Conservation (phyloP, 1,140 invertebrate genomes). For the Papilio glaucus region DNA sequence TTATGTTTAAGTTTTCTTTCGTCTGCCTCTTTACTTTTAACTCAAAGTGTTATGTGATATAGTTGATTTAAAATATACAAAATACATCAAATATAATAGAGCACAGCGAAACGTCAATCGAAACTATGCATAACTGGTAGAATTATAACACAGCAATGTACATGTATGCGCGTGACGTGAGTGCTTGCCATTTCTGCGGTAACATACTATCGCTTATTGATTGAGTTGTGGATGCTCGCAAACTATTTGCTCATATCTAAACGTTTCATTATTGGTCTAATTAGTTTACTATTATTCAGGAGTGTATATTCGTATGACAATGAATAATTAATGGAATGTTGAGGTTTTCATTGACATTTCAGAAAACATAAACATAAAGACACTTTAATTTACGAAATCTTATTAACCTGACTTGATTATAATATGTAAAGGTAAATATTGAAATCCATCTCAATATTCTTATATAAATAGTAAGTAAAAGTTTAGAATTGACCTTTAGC, state of each 20-base stretch:
- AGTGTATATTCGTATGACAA: not conserved
- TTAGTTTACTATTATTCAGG: not conserved
- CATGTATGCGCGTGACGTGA: not conserved
- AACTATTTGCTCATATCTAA: not conserved
- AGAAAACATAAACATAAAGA: too few species aligned
- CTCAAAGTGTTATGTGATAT: not conserved
- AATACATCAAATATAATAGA: not conserved
- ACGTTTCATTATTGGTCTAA: not conserved
- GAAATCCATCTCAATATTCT: too few species aligned
- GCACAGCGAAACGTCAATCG: too few species aligned
- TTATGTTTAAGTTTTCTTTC: too few species aligned
- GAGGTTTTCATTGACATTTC: too few species aligned
- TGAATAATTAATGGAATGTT: not conserved
- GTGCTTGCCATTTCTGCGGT: not conserved
- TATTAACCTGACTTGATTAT: too few species aligned
- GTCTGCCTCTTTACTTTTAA: too few species aligned
- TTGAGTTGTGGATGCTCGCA: not conserved
- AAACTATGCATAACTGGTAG: not conserved
- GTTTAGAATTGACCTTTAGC: not conserved
- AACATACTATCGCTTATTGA: constrained; percentile 9
- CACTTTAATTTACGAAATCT: too few species aligned
- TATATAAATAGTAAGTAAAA: not conserved
- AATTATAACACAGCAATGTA: not conserved
- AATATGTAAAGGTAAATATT: too few species aligned
- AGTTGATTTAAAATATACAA: not conserved